Evolutionary conservation across 2,797 vertebrate genomes (phyloP).

Genomic region (Myoxocephalus aenaeus): DNA sequence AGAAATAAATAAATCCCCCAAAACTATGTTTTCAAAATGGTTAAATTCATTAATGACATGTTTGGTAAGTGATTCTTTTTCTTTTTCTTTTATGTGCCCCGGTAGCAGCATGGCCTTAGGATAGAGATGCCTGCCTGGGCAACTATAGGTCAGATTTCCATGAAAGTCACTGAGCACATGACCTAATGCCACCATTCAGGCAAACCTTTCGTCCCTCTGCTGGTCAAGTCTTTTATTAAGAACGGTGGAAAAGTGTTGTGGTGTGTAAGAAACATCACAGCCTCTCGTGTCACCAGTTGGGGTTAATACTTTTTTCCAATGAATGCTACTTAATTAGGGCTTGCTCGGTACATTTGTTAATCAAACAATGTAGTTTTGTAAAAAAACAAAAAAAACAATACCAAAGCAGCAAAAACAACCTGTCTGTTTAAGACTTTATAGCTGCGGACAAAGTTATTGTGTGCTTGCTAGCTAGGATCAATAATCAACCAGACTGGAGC

Average conservation of each 20-base stretch:
- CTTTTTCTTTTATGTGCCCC: background rate
- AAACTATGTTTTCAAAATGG: slow-evolving; percentile 11
- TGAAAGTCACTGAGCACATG: background rate
- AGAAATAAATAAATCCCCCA: slow-evolving; percentile 26
- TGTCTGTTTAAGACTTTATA: slow-evolving; percentile 12
- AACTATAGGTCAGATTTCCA: slow-evolving; percentile 12
- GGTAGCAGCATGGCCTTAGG: background rate
- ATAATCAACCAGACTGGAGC: slow-evolving; percentile 11
- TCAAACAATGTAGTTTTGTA: slow-evolving; percentile 13
- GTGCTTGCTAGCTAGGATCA: slow-evolving; percentile 23
- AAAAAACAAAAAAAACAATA: slow-evolving; percentile 39
- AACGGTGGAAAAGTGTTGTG: background rate
- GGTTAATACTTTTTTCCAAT: slow-evolving; percentile 7
- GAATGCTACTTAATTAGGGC: slow-evolving; percentile 11
- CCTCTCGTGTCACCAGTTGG: background rate
- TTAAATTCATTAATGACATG: slow-evolving; percentile 20
- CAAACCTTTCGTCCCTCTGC: background rate
- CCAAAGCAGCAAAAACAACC: slow-evolving; percentile 40
- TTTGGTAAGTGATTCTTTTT: background rate
- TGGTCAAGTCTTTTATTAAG: background rate
- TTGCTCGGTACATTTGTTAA: slow-evolving; percentile 18
- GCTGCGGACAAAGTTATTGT: slow-evolving; percentile 10
- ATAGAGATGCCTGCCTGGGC: background rate
- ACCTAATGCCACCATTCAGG: background rate
- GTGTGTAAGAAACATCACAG: slow-evolving; percentile 2